phyloP scores from a whole-genome alignment of 2,888 invertebrate species.

The Hypercompe scribonia region DNA sequence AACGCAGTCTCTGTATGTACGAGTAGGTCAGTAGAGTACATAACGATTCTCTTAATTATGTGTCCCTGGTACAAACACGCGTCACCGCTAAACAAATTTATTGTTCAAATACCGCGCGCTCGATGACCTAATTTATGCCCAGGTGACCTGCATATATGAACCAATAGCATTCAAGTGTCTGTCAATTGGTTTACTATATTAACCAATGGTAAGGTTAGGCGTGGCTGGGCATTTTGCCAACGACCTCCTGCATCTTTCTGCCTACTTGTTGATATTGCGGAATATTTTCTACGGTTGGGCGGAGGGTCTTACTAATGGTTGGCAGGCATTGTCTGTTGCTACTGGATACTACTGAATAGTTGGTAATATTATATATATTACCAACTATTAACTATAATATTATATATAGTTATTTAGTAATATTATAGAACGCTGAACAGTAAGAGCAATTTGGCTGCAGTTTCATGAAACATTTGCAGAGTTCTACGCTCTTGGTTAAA shows the following conservation, averaged over 20 bases:
- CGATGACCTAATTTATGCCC: slow-evolving; percentile 72
- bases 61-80: slow-evolving; percentile 20
- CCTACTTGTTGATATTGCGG: slow-evolving; percentile 78
- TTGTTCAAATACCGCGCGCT: slow-evolving; percentile 57
- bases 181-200: slow-evolving; percentile 86
- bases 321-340: slow-evolving; percentile 33
- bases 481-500: background rate
- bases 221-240: slow-evolving; percentile 85
- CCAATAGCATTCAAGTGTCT: slow-evolving; percentile 79
- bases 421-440: background rate
- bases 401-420: background rate
- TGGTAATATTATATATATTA: no score
- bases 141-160: slow-evolving; percentile 75
- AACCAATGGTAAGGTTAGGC: slow-evolving; percentile 85
- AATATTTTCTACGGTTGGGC: slow-evolving; percentile 53
- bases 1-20: background rate
- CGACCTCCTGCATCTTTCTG: slow-evolving; percentile 71
- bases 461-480: background rate
- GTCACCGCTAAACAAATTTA: slow-evolving; percentile 41
- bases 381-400: no score
- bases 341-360: slow-evolving; percentile 5
- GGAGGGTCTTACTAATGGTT: slow-evolving; percentile 44
- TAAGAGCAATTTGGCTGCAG: background rate
- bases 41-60: slow-evolving; percentile 2
- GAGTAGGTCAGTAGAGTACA: background rate